Conservation (phyloP, 2,797 vertebrate species). For the Chrysocyon brachyurus region DNA sequence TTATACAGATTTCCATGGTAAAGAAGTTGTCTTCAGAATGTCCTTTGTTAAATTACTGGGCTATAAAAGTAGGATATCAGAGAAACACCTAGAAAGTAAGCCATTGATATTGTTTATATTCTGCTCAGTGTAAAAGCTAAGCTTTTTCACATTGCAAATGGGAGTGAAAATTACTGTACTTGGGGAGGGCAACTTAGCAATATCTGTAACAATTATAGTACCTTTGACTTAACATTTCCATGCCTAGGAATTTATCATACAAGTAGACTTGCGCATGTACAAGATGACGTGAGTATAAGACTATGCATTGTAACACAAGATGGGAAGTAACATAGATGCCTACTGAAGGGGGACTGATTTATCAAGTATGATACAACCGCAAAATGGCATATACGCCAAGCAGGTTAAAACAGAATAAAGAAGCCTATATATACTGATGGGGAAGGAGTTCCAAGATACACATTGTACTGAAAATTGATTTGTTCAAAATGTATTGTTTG, state of each 20-base stretch:
- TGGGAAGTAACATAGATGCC: neutral
- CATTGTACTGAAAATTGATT: neutral
- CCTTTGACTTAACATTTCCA: neutral
- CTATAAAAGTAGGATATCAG: neutral
- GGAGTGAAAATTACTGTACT: neutral
- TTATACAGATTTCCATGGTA: neutral
- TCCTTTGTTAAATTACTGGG: neutral
- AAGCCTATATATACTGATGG: neutral
- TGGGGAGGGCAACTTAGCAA: neutral
- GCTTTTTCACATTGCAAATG: neutral
- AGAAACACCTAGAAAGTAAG: constrained; percentile 11
- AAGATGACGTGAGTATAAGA: neutral
- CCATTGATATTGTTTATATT: neutral
- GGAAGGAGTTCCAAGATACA: neutral
- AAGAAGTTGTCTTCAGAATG: neutral
- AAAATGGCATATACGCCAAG: neutral
- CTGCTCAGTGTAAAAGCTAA: neutral
- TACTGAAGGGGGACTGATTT: neutral
- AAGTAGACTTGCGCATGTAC: neutral
- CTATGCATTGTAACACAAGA: neutral
- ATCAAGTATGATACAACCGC: neutral
- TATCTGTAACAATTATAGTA: neutral
- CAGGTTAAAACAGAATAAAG: neutral
- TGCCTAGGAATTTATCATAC: neutral
- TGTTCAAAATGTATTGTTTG: neutral